Percentiles rank a stretch among this genome's conserved stretches.
phyloP scores from a whole-genome alignment of 2,113 vertebrate species.

The Circaetus gallicus region DNA sequence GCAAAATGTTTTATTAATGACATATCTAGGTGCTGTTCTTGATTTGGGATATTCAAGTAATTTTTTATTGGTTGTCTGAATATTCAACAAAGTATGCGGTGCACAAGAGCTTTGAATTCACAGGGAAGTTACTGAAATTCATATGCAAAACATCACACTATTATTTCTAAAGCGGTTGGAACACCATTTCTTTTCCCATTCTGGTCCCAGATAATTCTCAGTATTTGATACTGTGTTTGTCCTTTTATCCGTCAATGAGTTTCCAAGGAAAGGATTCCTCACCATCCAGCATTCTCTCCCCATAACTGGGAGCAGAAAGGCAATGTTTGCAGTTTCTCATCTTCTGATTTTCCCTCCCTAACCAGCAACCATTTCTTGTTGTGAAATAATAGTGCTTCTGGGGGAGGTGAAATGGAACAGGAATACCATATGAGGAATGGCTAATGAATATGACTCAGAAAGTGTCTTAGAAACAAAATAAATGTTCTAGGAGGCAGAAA shows the following conservation, averaged over 20 bases:
- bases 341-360: not conserved
- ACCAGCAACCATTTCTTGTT: not conserved
- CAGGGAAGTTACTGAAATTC: not conserved
- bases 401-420: not conserved
- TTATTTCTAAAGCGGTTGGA: not conserved
- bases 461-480: not conserved
- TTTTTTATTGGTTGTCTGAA: not conserved
- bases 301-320: not conserved
- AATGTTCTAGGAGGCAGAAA: not conserved
- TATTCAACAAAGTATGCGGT: not conserved
- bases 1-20: constrained; percentile 32
- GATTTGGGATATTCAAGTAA: not conserved
- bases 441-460: not conserved
- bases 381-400: not conserved
- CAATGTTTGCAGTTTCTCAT: not conserved
- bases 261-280: not conserved
- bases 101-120: not conserved
- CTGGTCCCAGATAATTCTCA: not conserved
- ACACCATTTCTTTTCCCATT: not conserved
- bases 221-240: not conserved
- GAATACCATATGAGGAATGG: not conserved
- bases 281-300: not conserved
- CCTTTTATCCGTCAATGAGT: not conserved
- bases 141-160: not conserved
- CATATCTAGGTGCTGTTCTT: not conserved